A percentile compares a stretch with the other conserved stretches of the same genome.
These are phyloP conservation scores for Achatina immaculata DNA, from an alignment of 1,140 invertebrate genomes.

Conservation along the genomic window DNA sequence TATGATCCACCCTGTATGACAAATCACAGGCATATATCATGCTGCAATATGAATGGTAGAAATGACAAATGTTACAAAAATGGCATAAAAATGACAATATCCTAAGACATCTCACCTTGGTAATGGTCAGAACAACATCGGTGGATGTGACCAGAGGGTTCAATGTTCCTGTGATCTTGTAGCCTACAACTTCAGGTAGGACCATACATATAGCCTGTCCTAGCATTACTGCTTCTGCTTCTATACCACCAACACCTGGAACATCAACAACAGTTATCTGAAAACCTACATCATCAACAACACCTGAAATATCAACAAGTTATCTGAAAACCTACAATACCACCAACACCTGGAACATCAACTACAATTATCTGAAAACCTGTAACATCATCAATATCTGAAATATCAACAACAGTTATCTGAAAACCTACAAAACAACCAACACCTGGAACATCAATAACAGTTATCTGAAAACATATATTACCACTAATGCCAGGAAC, in stretches of 20 bases:
- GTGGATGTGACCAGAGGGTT: conserved; percentile 92
- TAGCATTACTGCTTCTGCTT: conserved; percentile 80
- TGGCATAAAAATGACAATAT: no score
- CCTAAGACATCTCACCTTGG: conserved; percentile 92
- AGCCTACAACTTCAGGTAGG: conserved; percentile 95
- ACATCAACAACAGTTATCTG: neutral
- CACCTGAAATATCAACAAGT: neutral
- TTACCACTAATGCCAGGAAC: no score
- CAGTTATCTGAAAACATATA: neutral
- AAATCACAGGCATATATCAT: no score
- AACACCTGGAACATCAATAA: conserved; percentile 4
- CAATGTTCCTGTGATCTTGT: conserved; percentile 86
- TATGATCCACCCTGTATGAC: no score
- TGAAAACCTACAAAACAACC: no score
- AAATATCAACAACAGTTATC: no score
- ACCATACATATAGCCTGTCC: conserved; percentile 97
- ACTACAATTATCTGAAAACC: neutral
- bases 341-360: conserved; percentile 2
- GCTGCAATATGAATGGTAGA: no score
- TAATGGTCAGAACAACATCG: conserved; percentile 97
- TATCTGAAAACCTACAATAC: neutral
- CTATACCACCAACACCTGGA: conserved; percentile 76
- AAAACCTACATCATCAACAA: neutral
- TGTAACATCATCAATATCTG: conserved; percentile 75
- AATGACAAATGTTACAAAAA: no score